Conservation (phyloP, 2,113 vertebrate genomes). For the Puma concolor region DNA sequence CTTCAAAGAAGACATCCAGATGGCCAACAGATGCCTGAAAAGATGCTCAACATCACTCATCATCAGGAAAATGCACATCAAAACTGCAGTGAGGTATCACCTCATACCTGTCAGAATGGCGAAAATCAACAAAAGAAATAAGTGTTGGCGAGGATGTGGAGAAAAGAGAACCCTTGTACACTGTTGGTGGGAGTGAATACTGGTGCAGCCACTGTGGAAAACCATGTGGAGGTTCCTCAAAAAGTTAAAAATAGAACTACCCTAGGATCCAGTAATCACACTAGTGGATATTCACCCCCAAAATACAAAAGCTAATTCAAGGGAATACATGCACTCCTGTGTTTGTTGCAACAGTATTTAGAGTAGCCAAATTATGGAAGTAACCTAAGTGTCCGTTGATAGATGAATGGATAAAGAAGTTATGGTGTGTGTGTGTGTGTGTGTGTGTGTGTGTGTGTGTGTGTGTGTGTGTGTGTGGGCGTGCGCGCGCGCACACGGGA, state of each 20-base stretch:
- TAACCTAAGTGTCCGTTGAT: neutral
- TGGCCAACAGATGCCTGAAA: neutral
- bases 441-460: too few species aligned
- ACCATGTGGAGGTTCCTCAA: neutral
- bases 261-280: neutral
- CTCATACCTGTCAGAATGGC: neutral
- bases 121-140: neutral
- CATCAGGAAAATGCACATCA: neutral
- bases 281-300: neutral
- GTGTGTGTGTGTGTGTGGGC: too few species aligned
- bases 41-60: neutral
- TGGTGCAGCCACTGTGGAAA: neutral
- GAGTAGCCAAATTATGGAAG: neutral
- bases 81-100: neutral
- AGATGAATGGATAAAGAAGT: neutral
- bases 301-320: neutral
- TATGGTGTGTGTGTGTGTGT: too few species aligned
- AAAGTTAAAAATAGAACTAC: neutral
- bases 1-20: neutral
- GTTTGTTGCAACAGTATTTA: neutral
- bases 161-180: neutral
- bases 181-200: neutral
- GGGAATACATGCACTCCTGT: neutral
- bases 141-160: neutral
- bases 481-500: fast-evolving